Conservation (phyloP, 2,888 invertebrate genomes). For the Acanthosoma haemorrhoidale region DNA sequence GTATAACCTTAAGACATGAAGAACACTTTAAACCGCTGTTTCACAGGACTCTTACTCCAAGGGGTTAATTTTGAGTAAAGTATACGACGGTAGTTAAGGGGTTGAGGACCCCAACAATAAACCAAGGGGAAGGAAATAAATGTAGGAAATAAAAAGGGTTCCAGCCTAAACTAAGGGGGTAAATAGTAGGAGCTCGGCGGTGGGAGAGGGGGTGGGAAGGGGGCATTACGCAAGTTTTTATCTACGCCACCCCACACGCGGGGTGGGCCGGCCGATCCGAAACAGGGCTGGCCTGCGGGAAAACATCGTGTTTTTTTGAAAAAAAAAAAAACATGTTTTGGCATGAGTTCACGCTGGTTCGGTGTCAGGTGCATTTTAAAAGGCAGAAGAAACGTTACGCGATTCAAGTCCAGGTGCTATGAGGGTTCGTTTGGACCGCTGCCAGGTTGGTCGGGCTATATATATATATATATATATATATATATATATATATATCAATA, state of each 20-base stretch:
- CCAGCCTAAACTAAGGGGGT: not conserved
- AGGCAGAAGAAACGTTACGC: not conserved
- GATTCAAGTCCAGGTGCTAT: too few species aligned
- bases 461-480: too few species aligned
- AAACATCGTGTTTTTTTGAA: not conserved
- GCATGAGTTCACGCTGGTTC: too few species aligned
- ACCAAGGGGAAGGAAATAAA: constrained; percentile 1
- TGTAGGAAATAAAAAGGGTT: constrained; percentile 2
- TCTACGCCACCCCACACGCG: too few species aligned
- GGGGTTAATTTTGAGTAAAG: constrained; percentile 5
- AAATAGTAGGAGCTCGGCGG: not conserved
- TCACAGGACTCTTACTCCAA: not conserved
- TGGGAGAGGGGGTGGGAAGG: too few species aligned
- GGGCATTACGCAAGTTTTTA: constrained; percentile 4
- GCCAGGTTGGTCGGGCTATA: too few species aligned
- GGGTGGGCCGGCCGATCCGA: not conserved
- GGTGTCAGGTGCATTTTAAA: not conserved
- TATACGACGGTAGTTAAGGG: constrained; percentile 2
- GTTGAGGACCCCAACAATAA: not conserved
- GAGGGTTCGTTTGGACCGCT: too few species aligned
- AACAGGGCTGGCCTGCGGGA: not conserved
- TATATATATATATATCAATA: too few species aligned
- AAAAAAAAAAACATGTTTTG: not conserved
- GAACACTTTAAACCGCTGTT: not conserved
- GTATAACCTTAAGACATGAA: too few species aligned